Percentiles rank a stretch among this genome's conserved stretches.
Evolutionary conservation across 1,140 invertebrate genomes (phyloP).

Genomic region (Frieseomelitta varia): DNA sequence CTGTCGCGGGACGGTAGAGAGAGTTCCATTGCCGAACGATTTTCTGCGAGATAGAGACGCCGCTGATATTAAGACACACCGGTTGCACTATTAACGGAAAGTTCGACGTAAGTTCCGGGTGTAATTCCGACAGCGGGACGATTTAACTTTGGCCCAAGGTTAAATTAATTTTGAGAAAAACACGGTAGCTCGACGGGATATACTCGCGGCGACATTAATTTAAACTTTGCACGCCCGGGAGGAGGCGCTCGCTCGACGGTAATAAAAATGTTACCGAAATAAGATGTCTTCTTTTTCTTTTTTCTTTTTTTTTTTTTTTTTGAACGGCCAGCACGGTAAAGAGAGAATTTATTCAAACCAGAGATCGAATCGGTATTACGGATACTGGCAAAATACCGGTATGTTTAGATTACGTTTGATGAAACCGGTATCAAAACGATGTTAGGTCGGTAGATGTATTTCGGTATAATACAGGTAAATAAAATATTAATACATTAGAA

Average conservation of each 20-base stretch:
- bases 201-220: slow-evolving; percentile 43
- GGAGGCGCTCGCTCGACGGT: background rate
- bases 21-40: background rate
- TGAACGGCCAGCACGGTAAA: background rate
- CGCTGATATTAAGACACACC: background rate
- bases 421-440: too few relatives aligned
- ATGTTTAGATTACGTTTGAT: too few relatives aligned
- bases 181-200: background rate
- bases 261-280: slow-evolving; percentile 1
- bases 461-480: too few relatives aligned
- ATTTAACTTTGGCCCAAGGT: slow-evolving; percentile 12
- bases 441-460: too few relatives aligned
- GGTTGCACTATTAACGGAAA: slow-evolving; percentile 10
- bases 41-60: background rate
- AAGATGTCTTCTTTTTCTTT: too few relatives aligned
- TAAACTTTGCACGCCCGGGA: slow-evolving; percentile 36
- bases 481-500: too few relatives aligned
- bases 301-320: too few relatives aligned
- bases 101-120: background rate
- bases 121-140: slow-evolving; percentile 12
- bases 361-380: too few relatives aligned
- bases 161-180: slow-evolving; percentile 60
- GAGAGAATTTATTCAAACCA: too few relatives aligned
- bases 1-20: too few relatives aligned
- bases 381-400: too few relatives aligned